Base-by-base conservation (phyloP, 1,140 invertebrate species). In the Leguminivora glycinivorella region DNA sequence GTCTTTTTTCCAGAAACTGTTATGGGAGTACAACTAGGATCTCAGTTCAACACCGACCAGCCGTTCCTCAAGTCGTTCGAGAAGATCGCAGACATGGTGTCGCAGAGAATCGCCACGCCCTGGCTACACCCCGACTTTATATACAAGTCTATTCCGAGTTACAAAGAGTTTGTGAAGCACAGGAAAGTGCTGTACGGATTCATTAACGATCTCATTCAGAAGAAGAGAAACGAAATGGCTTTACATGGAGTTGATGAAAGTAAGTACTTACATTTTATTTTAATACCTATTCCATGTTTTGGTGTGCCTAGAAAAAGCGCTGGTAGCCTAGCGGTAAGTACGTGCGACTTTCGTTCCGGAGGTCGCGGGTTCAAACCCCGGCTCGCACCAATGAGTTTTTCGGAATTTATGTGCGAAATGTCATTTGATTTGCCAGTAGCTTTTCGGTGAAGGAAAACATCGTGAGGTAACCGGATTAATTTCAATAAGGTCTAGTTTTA, bases 1-100 rank as follows among this genome's bases (percentile, higher is more conserved):
- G 43, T 38, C 72, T 66, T n/a, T n/a, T 70, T 25, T 70, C 1
- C 72, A 79, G 77, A 79, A 52, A 66, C 77, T 14, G 76, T 73
- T 1, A 22, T 79, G 9, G 75, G 77, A 9, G 70, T 74, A 0
- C 34, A 52, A 38, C 25, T 79, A 10, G 38, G 70, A 14, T 66
- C 72, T 5, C 77, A 76, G 17, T 70, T 67, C 7, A 34, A 76
- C 4, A 25, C 22, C 1, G 56, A 72, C 19, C 75, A 73, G 4
- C 75, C 71, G 24, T 76, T 79, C 29, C 24, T 76, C 6, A 56
- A 56, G 14, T 31, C 63, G 0, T 75, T 79, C 4, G 75, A 76
- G 9, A 22, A 47, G 12, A 25, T 71, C 4, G 60, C 68, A 4
- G 34, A 70, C 2, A 19, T 76, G 66, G 63, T 67, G 29, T 67